phyloP scores from a whole-genome alignment of 1,140 invertebrate species.

The Apis laboriosa region DNA sequence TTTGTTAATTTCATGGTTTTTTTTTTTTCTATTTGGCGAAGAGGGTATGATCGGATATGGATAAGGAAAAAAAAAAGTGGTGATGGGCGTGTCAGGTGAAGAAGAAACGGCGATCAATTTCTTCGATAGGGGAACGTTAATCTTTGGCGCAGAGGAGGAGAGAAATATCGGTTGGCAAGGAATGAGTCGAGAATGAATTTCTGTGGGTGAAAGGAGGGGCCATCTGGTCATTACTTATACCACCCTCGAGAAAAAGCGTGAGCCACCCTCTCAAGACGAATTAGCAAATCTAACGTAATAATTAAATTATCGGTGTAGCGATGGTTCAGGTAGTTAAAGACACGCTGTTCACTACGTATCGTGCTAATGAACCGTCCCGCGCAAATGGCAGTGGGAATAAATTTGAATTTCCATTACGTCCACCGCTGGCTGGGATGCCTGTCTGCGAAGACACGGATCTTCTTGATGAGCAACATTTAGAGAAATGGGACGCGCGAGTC shows the following conservation, averaged over 20 bases:
- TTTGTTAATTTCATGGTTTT: slow-evolving; percentile 30
- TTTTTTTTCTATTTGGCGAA: background rate
- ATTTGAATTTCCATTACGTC: slow-evolving; percentile 73
- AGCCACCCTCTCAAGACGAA: slow-evolving; percentile 64
- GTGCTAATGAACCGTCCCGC: slow-evolving; percentile 74
- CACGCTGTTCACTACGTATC: slow-evolving; percentile 46
- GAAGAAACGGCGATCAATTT: slow-evolving; percentile 48
- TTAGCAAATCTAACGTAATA: slow-evolving; percentile 78
- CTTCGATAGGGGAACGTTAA: slow-evolving; percentile 6
- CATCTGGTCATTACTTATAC: slow-evolving; percentile 59
- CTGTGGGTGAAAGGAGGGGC: slow-evolving; percentile 20
- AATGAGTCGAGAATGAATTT: slow-evolving; percentile 24
- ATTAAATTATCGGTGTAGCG: slow-evolving; percentile 74
- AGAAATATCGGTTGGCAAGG: background rate
- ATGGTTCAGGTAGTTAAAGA: slow-evolving; percentile 58
- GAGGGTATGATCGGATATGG: background rate
- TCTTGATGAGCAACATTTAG: slow-evolving; percentile 7
- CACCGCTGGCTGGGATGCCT: slow-evolving; percentile 5
- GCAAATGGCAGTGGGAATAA: slow-evolving; percentile 69
- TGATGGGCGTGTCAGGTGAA: slow-evolving; percentile 28
- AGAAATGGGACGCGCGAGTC: background rate
- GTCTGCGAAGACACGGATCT: slow-evolving; percentile 30
- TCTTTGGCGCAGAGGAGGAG: background rate
- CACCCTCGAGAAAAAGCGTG: slow-evolving; percentile 62
- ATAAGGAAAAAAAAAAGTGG: background rate